phyloP scores from a whole-genome alignment of 2,113 vertebrate species.

The Phylloscopus trochilus region DNA sequence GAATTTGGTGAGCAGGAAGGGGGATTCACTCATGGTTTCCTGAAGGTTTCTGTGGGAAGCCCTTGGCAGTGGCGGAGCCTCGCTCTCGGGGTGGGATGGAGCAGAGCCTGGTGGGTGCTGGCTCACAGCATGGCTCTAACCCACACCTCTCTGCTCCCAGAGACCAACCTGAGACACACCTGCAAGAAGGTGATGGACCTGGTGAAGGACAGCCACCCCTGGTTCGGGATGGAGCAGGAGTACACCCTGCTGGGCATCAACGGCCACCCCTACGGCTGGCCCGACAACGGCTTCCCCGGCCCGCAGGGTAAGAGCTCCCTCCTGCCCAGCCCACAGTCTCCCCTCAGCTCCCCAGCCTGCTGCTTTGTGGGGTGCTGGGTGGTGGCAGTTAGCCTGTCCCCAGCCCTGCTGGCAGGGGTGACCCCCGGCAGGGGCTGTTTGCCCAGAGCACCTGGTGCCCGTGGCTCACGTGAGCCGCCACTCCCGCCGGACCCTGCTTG shows the following conservation, averaged over 20 bases:
- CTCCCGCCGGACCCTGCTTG: not conserved
- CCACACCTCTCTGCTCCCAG: not conserved
- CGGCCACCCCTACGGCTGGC: constrained; percentile 70
- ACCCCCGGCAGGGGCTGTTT: not conserved
- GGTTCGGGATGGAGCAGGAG: constrained; percentile 78
- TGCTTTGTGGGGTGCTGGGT: not conserved
- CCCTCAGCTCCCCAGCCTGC: not conserved
- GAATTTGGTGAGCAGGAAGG: not conserved
- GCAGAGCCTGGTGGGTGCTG: accelerated
- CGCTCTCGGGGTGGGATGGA: accelerated
- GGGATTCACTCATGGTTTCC: not conserved
- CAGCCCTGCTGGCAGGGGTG: accelerated
- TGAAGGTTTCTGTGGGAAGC: not conserved
- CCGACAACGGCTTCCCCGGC: constrained; percentile 57
- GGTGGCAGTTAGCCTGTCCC: accelerated
- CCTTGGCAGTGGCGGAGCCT: not conserved
- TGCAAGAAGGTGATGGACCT: constrained; percentile 70
- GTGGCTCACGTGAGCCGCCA: not conserved
- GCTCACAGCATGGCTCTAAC: not conserved
- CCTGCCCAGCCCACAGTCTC: accelerated
- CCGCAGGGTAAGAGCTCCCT: constrained; percentile 56
- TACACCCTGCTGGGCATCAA: constrained; percentile 66
- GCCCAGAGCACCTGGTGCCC: accelerated
- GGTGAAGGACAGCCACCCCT: constrained; percentile 56
- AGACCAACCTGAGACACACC: constrained; percentile 71